Evolutionary conservation across 1,140 invertebrate genomes (phyloP).

Genomic region (Cotesia vestalis): DNA sequence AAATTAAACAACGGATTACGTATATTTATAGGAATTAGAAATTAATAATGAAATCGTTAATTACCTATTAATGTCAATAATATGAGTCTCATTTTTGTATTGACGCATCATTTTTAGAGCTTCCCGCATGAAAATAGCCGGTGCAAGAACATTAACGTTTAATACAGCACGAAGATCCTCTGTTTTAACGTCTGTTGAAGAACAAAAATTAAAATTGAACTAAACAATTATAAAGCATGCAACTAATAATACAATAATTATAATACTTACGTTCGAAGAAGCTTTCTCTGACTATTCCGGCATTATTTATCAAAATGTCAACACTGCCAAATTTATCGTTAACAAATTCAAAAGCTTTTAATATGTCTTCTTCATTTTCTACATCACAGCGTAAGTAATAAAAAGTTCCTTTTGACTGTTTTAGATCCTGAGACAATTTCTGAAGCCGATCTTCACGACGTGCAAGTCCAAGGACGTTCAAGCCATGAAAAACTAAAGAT

Average conservation of each 20-base stretch:
- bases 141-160: constrained; percentile 67
- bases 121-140: constrained; percentile 65
- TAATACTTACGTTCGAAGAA: neutral
- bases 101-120: constrained; percentile 67
- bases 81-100: constrained; percentile 68
- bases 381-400: constrained; percentile 18
- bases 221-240: neutral
- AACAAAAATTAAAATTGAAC: constrained; percentile 8
- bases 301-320: constrained; percentile 23
- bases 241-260: neutral
- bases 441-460: neutral
- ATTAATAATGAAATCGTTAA: constrained; percentile 22
- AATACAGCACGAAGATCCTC: constrained; percentile 23
- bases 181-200: constrained; percentile 16
- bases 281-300: neutral
- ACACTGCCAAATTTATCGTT: constrained; percentile 4
- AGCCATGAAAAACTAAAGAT: neutral
- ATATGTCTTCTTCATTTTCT: constrained; percentile 9
- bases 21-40: neutral
- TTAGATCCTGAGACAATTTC: neutral
- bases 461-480: neutral
- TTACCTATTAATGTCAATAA: constrained; percentile 71
- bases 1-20: neutral
- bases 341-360: constrained; percentile 2
- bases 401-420: neutral